Base-by-base conservation (phyloP, 2,113 vertebrate genomes). In the Leiothrix lutea region DNA sequence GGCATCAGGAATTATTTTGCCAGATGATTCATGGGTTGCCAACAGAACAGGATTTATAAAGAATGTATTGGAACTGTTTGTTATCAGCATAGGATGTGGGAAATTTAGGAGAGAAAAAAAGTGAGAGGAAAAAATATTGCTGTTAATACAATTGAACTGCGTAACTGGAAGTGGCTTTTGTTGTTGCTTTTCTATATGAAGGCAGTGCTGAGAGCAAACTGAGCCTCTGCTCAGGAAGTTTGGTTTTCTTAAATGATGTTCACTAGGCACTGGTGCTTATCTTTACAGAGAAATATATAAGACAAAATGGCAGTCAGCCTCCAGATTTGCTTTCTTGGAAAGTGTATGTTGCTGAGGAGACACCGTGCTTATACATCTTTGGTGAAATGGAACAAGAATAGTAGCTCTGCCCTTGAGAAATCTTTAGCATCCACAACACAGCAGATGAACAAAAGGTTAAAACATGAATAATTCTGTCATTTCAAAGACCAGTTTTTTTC, bases 111-210 rank as follows among this genome's bases (percentile, higher is more conserved):
- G 44, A 86, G 73, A 35, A 79, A 78, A 67, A 71, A 86, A 79
- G 29, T 16, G 36, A 91, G 82, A 83, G 69, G 80, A 83, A 93
- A 90, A 94, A 92, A 92, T 73, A 88, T 35, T 67, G 51, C 79
- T 57, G 20, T 38, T 86, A 51, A 38, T 73, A 89, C 79, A 96
- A 86, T 71, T 66, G 79, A 94, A 44, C 62, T 94, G 62, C 20
- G 0, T 93, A 96, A 85, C 72, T 92, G 87, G 61, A 90, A 93
- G n/a, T 10, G 22, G 64, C 66, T 88, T 92, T 94, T 95, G 71
- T 88, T 90, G 83, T 74, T 88, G 51, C 45, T 87, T 35, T 89
- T 82, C 44, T 95, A 0, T 57, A 36, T 8, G 73, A 45, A 88
- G 70, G 50, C 80, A 60, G 51, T 53, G 35, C 77, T 87, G 74